Conservation (phyloP, 2,888 invertebrate species). For the Pinctada fucata region DNA sequence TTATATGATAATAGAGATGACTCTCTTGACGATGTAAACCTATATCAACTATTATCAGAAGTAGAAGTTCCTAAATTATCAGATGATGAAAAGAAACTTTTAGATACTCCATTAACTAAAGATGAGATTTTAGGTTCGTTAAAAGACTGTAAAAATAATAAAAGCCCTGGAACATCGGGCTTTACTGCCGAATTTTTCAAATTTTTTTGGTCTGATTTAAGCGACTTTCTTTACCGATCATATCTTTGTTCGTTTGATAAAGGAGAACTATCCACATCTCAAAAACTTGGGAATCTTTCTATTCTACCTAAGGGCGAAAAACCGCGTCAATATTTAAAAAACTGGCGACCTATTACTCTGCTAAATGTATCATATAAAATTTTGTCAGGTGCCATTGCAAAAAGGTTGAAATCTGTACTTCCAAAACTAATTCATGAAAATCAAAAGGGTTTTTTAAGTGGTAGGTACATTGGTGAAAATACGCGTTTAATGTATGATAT, state of each 20-base stretch:
- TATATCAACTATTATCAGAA: no score
- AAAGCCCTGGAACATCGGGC: constrained; percentile 2
- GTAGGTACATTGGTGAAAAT: neutral
- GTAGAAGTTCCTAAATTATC: no score
- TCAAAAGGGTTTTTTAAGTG: neutral
- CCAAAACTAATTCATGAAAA: neutral
- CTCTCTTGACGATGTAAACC: no score
- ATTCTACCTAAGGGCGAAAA: neutral
- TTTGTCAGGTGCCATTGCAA: neutral
- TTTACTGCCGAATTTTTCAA: neutral
- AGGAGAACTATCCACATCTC: neutral
- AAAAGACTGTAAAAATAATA: neutral
- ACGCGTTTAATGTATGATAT: neutral
- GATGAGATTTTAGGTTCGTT: no score
- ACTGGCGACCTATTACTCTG: constrained; percentile 1
- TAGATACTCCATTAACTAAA: neutral
- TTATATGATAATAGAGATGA: no score
- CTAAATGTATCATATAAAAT: neutral
- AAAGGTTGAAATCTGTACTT: neutral
- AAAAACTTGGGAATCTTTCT: neutral
- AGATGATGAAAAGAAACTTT: no score
- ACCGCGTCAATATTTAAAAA: neutral
- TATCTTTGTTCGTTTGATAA: neutral
- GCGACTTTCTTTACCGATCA: neutral
- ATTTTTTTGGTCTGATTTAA: neutral